These are phyloP conservation scores for Dendrophyllia cribrosa DNA, from an alignment of 64 coral and sea anemone species.

Conservation along the genomic window DNA sequence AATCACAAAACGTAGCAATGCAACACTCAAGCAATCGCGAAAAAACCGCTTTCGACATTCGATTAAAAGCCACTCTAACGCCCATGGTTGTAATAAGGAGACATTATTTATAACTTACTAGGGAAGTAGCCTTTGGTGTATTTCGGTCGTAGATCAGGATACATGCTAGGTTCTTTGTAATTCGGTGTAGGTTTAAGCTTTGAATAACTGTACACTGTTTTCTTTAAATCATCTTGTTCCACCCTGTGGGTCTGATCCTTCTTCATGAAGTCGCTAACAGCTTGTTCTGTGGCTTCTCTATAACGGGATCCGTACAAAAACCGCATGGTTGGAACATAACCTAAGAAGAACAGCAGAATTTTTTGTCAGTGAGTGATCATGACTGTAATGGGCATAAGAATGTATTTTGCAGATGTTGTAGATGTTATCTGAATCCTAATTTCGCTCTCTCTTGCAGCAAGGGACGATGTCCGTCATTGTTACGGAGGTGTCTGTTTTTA, in stretches of 20 bases:
- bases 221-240: slow-evolving; percentile 71
- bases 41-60: too few relatives aligned
- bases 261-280: slow-evolving; percentile 80
- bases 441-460: too few relatives aligned
- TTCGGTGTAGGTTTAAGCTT: slow-evolving; percentile 35
- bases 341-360: slow-evolving; percentile 27
- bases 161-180: slow-evolving; percentile 77
- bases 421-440: too few relatives aligned
- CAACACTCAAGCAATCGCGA: too few relatives aligned
- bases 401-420: too few relatives aligned
- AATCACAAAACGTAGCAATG: too few relatives aligned
- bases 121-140: slow-evolving; percentile 91
- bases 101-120: slow-evolving; percentile 56
- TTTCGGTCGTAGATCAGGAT: slow-evolving; percentile 87
- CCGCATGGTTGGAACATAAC: slow-evolving; percentile 88
- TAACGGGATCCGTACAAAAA: slow-evolving; percentile 92
- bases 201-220: slow-evolving; percentile 68
- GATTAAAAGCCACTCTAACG: too few relatives aligned
- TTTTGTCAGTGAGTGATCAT: too few relatives aligned
- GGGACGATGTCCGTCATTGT: too few relatives aligned
- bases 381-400: too few relatives aligned
- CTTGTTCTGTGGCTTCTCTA: slow-evolving; percentile 91
- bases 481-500: too few relatives aligned
- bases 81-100: neutral
- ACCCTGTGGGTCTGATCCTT: slow-evolving; percentile 74